Conservation (phyloP, 2,888 invertebrate species). For the Listrodromus nycthemerus region DNA sequence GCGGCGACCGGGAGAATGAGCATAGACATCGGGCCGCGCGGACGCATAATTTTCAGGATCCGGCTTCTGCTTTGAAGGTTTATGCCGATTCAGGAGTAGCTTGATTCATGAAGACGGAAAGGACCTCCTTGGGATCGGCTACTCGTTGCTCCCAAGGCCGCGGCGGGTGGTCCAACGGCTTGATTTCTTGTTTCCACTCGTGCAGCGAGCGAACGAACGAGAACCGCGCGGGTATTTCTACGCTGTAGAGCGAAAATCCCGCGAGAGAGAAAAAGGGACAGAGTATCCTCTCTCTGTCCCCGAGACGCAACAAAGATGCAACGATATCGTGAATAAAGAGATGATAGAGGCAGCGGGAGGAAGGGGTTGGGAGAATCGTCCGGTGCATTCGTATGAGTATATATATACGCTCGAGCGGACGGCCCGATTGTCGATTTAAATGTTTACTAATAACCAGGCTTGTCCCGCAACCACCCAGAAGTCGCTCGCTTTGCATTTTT, state of each 20-base stretch:
- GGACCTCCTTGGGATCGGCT: constrained; percentile 84
- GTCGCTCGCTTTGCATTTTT: constrained; percentile 84
- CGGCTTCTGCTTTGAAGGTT: constrained; percentile 77
- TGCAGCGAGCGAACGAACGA: constrained; percentile 52
- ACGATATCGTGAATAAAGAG: constrained; percentile 66
- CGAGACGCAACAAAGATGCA: constrained; percentile 59
- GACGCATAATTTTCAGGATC: constrained; percentile 69
- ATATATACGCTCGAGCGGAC: constrained; percentile 58
- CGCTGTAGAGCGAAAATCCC: constrained; percentile 40
- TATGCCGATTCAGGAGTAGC: constrained; percentile 83
- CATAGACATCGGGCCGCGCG: constrained; percentile 11
- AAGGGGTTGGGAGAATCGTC: constrained; percentile 69
- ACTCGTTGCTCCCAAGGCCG: constrained; percentile 79
- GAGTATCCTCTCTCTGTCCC: constrained; percentile 20
- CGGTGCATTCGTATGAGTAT: constrained; percentile 31
- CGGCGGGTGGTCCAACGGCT: constrained; percentile 84
- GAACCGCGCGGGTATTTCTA: constrained; percentile 46
- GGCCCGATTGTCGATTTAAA: constrained; percentile 84
- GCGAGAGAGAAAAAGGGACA: not conserved
- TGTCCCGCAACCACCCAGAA: constrained; percentile 84
- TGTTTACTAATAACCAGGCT: constrained; percentile 85
- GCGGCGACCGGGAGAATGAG: not conserved
- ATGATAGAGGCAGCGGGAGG: constrained; percentile 56
- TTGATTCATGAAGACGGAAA: constrained; percentile 84
- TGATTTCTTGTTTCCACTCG: constrained; percentile 84